A percentile compares a stretch with the other conserved stretches of the same genome.
Evolutionary conservation across 2,888 invertebrate genomes (phyloP).

Genomic region (Calephelis perditalis): DNA sequence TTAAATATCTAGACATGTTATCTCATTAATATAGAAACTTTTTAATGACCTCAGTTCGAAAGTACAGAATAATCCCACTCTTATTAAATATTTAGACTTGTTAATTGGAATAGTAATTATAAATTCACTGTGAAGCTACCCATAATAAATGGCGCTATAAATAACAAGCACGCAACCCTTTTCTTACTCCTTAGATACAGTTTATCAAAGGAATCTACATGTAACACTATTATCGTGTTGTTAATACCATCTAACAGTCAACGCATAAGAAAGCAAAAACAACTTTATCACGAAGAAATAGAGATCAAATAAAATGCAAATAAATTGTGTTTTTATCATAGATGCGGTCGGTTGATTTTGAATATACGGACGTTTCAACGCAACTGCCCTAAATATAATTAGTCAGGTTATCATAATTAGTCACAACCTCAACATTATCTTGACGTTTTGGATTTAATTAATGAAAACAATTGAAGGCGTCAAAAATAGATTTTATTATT

Average conservation of each 20-base stretch:
- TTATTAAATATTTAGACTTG: slow-evolving; percentile 14
- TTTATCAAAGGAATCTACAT: slow-evolving; percentile 19
- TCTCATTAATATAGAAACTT: slow-evolving; percentile 7
- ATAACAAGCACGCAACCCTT: slow-evolving; percentile 15
- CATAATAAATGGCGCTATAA: slow-evolving; percentile 17
- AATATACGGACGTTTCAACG: slow-evolving; percentile 17
- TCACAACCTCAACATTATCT: slow-evolving; percentile 23
- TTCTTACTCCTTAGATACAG: slow-evolving; percentile 15
- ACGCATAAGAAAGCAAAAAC: neutral
- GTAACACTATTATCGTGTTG: slow-evolving; percentile 17
- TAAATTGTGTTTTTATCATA: slow-evolving; percentile 12
- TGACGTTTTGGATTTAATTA: slow-evolving; percentile 24
- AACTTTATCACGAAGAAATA: neutral
- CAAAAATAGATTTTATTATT: slow-evolving; percentile 11
- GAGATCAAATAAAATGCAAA: neutral
- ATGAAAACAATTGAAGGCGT: slow-evolving; percentile 15
- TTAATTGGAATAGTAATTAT: slow-evolving; percentile 19
- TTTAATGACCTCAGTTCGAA: slow-evolving; percentile 1
- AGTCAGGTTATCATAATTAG: slow-evolving; percentile 16
- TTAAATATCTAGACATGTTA: neutral
- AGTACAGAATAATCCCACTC: slow-evolving; percentile 9
- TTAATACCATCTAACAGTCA: slow-evolving; percentile 12
- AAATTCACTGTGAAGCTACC: slow-evolving; percentile 17
- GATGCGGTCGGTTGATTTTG: slow-evolving; percentile 19
- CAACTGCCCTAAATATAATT: slow-evolving; percentile 19